phyloP scores from a whole-genome alignment of 2,797 vertebrate species.

The Pangasius sanitwongsei region DNA sequence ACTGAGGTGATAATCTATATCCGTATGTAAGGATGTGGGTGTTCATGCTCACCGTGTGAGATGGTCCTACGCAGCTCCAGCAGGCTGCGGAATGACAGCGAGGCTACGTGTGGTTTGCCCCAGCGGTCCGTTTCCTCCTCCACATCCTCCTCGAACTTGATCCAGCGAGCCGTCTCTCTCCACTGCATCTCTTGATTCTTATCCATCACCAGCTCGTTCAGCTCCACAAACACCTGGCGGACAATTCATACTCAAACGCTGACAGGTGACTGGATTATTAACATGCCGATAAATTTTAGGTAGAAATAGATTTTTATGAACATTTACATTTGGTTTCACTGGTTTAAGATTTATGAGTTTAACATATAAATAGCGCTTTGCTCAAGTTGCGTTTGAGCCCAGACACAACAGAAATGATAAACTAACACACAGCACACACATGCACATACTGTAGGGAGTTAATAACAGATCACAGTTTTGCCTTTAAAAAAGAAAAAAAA shows the following conservation, averaged over 20 bases:
- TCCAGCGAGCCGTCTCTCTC: slow-evolving; percentile 97
- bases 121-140: slow-evolving; percentile 96
- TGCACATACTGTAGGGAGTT: not conserved
- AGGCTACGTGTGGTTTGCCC: slow-evolving; percentile 97
- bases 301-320: not conserved
- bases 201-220: slow-evolving; percentile 93
- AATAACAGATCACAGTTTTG: not conserved
- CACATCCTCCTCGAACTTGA: slow-evolving; percentile 98
- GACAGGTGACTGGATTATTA: not conserved
- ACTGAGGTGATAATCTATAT: not conserved
- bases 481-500: not conserved
- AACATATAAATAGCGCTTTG: not conserved
- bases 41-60: slow-evolving; percentile 79
- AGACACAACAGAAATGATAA: no score
- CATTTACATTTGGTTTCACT: not conserved
- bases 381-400: not conserved
- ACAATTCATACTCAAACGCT: not conserved
- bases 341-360: not conserved
- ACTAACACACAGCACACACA: not conserved
- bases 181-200: slow-evolving; percentile 98
- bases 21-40: not conserved
- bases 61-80: slow-evolving; percentile 88
- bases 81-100: slow-evolving; percentile 91
- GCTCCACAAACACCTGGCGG: slow-evolving; percentile 93
- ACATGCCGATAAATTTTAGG: not conserved